These are phyloP conservation scores for Hyles vespertilio DNA, from an alignment of 1,140 invertebrate genomes.

Conservation along the genomic window DNA sequence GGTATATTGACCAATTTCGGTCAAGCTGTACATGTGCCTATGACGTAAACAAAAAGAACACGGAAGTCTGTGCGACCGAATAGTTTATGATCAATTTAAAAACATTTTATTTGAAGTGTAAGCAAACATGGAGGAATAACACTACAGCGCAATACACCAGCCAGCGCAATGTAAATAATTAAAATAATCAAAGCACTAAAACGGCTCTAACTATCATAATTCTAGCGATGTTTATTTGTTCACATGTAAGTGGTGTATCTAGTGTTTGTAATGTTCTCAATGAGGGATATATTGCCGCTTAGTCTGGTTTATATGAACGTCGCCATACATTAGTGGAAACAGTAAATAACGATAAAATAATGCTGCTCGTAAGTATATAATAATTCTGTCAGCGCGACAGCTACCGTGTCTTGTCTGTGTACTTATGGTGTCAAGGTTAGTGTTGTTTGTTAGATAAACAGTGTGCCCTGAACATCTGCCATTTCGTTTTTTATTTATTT, in stretches of 20 bases:
- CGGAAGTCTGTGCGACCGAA: too few species aligned
- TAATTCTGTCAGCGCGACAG: constrained; percentile 32
- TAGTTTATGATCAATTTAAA: too few species aligned
- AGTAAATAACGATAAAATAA: constrained; percentile 39
- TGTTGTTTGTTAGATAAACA: constrained; percentile 25
- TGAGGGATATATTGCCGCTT: constrained; percentile 35
- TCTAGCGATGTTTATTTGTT: constrained; percentile 45
- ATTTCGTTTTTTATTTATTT: background rate
- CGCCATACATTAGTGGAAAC: constrained; percentile 45
- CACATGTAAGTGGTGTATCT: constrained; percentile 36
- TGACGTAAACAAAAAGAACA: too few species aligned
- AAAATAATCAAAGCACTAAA: too few species aligned
- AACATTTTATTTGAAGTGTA: too few species aligned
- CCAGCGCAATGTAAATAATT: too few species aligned
- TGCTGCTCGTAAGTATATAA: constrained; percentile 26
- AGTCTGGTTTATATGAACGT: constrained; percentile 44
- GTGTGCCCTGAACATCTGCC: background rate
- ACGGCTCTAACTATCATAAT: constrained; percentile 25
- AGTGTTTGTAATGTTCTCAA: constrained; percentile 18
- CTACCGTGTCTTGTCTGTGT: too few species aligned
- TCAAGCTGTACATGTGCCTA: too few species aligned
- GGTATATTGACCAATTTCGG: too few species aligned
- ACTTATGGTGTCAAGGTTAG: constrained; percentile 42
- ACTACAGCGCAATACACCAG: too few species aligned
- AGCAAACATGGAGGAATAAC: too few species aligned